Percentiles rank a stretch among this genome's conserved stretches.
These are phyloP conservation scores for Dryobotodes eremita DNA, from an alignment of 2,888 invertebrate species.

Conservation along the genomic window DNA sequence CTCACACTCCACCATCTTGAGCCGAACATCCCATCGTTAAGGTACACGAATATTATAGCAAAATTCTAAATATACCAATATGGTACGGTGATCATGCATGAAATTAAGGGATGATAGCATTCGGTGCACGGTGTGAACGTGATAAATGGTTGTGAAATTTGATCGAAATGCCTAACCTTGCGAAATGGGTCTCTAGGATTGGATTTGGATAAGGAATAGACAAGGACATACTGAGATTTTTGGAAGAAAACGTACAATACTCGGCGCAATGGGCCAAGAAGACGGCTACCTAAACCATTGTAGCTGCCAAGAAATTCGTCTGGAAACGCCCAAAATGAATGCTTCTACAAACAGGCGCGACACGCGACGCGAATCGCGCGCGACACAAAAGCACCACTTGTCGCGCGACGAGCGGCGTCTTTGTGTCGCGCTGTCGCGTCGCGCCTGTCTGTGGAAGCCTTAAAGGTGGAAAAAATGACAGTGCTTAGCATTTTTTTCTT, in stretches of 20 bases:
- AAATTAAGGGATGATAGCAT: conserved; percentile 78
- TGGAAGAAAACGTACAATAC: background rate
- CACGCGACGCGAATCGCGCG: too few relatives aligned
- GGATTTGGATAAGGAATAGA: conserved; percentile 11
- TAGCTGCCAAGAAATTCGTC: background rate
- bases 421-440: too few relatives aligned
- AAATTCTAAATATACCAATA: conserved; percentile 86
- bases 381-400: too few relatives aligned
- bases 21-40: conserved; percentile 70
- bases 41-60: conserved; percentile 78
- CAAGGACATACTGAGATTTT: conserved; percentile 3
- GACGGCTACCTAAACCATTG: background rate
- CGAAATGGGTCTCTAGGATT: conserved; percentile 53
- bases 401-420: too few relatives aligned
- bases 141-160: conserved; percentile 61
- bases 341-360: too few relatives aligned
- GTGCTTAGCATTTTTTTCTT: background rate
- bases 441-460: too few relatives aligned
- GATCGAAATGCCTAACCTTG: conserved; percentile 48
- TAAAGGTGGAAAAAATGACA: background rate
- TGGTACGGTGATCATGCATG: conserved; percentile 79
- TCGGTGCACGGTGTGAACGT: conserved; percentile 61
- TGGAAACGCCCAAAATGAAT: background rate
- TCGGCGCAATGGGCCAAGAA: background rate
- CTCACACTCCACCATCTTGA: conserved; percentile 80